Conservation (phyloP, 2,888 invertebrate species). For the Sturmia bella region DNA sequence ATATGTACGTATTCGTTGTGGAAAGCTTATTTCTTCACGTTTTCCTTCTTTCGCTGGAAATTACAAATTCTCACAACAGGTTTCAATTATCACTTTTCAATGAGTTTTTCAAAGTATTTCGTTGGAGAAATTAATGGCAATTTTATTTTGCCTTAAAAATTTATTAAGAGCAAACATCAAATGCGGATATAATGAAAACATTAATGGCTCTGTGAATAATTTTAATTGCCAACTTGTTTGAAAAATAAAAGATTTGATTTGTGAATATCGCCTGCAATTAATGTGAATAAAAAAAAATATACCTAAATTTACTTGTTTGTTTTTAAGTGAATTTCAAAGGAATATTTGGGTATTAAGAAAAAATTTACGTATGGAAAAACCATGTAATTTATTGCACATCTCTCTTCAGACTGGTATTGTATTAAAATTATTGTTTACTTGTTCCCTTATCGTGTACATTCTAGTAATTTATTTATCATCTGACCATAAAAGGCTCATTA, state of each 20-base stretch:
- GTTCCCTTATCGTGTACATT: too few relatives aligned
- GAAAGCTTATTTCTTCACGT: conserved; percentile 32
- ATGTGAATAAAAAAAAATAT: conserved; percentile 29
- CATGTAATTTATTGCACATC: too few relatives aligned
- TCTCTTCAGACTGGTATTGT: too few relatives aligned
- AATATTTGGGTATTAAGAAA: too few relatives aligned
- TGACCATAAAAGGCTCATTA: conserved; percentile 45
- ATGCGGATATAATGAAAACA: conserved; percentile 27
- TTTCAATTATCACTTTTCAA: conserved; percentile 68
- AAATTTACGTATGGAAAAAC: too few relatives aligned
- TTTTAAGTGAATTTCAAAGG: too few relatives aligned
- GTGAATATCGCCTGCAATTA: conserved; percentile 25
- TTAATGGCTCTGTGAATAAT: conserved; percentile 38
- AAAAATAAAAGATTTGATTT: neutral
- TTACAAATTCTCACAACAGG: conserved; percentile 55
- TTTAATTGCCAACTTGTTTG: conserved; percentile 57
- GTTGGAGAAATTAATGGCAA: conserved; percentile 21
- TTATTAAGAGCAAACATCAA: conserved; percentile 32
- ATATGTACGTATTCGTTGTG: too few relatives aligned
- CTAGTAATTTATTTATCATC: neutral
- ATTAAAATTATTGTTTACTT: too few relatives aligned
- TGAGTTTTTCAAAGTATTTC: conserved; percentile 31
- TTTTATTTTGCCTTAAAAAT: conserved; percentile 14
- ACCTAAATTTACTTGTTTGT: too few relatives aligned
- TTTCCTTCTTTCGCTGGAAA: conserved; percentile 31